Conservation (phyloP, 2,113 vertebrate genomes). For the Cyanistes caeruleus region DNA sequence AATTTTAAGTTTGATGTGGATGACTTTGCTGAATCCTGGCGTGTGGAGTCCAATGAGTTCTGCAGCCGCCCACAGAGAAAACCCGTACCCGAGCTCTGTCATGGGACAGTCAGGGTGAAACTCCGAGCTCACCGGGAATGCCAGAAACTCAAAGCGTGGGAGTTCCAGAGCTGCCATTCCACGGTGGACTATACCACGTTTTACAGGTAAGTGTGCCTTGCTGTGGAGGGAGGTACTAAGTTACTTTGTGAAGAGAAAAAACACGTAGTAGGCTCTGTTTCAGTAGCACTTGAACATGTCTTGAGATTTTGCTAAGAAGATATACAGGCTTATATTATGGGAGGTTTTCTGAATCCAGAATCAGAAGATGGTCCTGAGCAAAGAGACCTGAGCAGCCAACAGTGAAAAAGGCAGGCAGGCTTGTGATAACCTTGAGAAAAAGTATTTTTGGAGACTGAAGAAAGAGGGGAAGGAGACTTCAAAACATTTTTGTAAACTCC, state of each 20-base stretch:
- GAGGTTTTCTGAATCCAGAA: background rate
- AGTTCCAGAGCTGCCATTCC: constrained; percentile 93
- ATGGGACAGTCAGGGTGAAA: constrained; percentile 89
- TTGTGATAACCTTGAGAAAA: background rate
- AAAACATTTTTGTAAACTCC: background rate
- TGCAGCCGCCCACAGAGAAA: constrained; percentile 83
- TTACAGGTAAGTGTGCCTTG: constrained; percentile 82
- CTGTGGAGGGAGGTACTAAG: background rate
- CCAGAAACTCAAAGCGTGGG: constrained; percentile 94
- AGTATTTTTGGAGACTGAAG: background rate
- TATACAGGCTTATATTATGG: background rate
- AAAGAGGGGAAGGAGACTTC: background rate
- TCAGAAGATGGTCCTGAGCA: background rate
- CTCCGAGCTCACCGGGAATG: constrained; percentile 93
- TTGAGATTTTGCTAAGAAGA: background rate
- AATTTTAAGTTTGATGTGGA: constrained; percentile 97
- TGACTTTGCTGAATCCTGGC: constrained; percentile 96
- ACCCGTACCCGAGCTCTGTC: constrained; percentile 85
- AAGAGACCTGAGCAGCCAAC: background rate
- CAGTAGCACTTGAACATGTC: background rate
- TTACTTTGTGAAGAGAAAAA: background rate
- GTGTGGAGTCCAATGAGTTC: constrained; percentile 90
- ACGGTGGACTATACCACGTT: constrained; percentile 89
- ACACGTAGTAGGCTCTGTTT: background rate
- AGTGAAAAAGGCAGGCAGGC: background rate